Evolutionary conservation across 35 echinoderm and acorn worm genomes (phyloP).

Genomic region (Eucidaris tribuloides): DNA sequence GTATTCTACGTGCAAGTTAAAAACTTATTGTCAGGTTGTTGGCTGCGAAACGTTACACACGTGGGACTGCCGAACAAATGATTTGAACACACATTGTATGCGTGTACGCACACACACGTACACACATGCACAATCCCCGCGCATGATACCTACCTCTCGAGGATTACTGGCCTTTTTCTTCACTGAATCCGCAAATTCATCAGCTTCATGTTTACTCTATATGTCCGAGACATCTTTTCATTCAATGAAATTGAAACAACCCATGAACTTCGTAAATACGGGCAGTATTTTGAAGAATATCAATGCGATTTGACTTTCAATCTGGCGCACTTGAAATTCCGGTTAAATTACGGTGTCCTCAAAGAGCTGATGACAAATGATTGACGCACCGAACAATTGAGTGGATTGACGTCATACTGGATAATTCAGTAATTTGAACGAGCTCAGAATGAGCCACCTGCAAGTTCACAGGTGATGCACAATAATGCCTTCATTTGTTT

Average conservation of each 20-base stretch:
- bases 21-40: neutral
- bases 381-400: too few relatives aligned
- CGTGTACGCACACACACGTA: neutral
- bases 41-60: neutral
- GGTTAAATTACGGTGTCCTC: too few relatives aligned
- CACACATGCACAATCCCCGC: neutral
- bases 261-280: neutral
- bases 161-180: slow-evolving; percentile 35
- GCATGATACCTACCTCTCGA: slow-evolving; percentile 30
- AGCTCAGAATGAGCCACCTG: too few relatives aligned
- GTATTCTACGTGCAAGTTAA: neutral
- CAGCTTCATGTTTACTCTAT: slow-evolving; percentile 43
- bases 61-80: neutral
- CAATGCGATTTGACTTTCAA: too few relatives aligned
- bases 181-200: slow-evolving; percentile 50
- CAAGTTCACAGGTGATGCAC: too few relatives aligned
- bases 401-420: too few relatives aligned
- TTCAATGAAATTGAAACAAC: neutral
- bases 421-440: too few relatives aligned
- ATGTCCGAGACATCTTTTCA: slow-evolving; percentile 35
- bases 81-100: neutral
- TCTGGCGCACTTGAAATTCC: too few relatives aligned
- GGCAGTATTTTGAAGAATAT: too few relatives aligned
- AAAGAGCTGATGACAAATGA: too few relatives aligned
- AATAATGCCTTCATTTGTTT: too few relatives aligned